Evolutionary conservation across 1,140 invertebrate species (phyloP).

Genomic region (Temnothorax nylanderi): DNA sequence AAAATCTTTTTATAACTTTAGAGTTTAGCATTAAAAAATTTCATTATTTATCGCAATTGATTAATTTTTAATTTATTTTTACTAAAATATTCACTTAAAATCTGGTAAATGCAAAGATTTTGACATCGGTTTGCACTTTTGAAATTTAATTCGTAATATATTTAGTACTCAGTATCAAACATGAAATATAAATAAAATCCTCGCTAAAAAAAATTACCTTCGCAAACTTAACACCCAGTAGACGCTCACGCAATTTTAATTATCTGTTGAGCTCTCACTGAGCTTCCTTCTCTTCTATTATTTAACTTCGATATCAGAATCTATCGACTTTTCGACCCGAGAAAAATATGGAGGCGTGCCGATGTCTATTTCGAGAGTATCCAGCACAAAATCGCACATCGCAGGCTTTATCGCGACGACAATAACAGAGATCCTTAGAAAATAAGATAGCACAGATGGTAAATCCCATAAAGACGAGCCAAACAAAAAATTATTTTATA

Average conservation of each 20-base stretch:
- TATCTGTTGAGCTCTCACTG: constrained; percentile 25
- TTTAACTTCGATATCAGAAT: constrained; percentile 42
- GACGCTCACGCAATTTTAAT: constrained; percentile 32
- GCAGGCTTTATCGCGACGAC: constrained; percentile 5
- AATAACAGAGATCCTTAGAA: constrained; percentile 23
- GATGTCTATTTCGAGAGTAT: constrained; percentile 44
- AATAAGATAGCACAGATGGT: neutral
- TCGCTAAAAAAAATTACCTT: constrained; percentile 5
- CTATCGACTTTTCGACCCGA: constrained; percentile 28
- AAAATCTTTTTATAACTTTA: neutral
- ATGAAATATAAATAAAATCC: neutral
- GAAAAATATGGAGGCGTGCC: constrained; percentile 14
- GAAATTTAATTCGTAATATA: neutral
- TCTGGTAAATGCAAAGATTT: neutral
- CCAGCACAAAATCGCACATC: constrained; percentile 26
- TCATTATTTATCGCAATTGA: neutral
- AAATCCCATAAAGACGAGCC: neutral
- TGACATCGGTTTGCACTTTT: neutral
- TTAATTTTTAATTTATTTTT: neutral
- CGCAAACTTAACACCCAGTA: constrained; percentile 2
- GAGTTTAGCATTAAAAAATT: neutral
- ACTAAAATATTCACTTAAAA: neutral
- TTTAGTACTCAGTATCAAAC: neutral
- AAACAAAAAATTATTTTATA: constrained; percentile 16
- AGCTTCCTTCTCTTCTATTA: constrained; percentile 44